phyloP scores from a whole-genome alignment of 2,888 invertebrate genomes.

The Rhopalosiphum nymphaeae region DNA sequence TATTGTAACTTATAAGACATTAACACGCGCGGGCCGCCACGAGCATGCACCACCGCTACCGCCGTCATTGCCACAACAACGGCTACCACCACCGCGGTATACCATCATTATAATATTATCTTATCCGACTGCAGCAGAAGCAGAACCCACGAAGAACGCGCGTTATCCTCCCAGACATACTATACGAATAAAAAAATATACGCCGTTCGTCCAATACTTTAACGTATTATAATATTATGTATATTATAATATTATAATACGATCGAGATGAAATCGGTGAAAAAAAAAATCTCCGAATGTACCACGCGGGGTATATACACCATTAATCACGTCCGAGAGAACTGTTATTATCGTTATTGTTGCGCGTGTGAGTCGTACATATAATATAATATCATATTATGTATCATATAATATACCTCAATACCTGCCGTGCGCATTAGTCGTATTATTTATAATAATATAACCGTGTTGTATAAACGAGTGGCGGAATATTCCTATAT shows the following conservation, averaged over 20 bases:
- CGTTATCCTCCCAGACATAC: background rate
- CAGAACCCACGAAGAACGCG: background rate
- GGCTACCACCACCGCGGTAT: background rate
- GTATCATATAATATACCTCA: background rate
- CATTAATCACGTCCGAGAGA: conserved; percentile 37
- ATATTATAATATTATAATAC: background rate
- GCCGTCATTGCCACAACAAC: background rate
- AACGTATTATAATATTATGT: background rate
- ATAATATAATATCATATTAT: conserved; percentile 9
- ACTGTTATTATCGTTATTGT: conserved; percentile 17
- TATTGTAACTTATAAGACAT: background rate
- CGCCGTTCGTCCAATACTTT: background rate
- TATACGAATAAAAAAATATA: background rate
- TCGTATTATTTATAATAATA: background rate
- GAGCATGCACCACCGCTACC: background rate
- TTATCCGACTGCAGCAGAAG: background rate
- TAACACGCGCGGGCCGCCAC: background rate
- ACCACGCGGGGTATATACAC: background rate
- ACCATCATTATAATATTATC: background rate
- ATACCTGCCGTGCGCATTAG: conserved; percentile 15
- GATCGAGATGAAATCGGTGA: background rate
- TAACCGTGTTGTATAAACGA: background rate
- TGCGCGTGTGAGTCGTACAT: background rate
- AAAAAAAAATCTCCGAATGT: background rate
- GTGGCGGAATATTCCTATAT: background rate